Conservation (phyloP, 2,888 invertebrate species). For the Adela reaumurella region DNA sequence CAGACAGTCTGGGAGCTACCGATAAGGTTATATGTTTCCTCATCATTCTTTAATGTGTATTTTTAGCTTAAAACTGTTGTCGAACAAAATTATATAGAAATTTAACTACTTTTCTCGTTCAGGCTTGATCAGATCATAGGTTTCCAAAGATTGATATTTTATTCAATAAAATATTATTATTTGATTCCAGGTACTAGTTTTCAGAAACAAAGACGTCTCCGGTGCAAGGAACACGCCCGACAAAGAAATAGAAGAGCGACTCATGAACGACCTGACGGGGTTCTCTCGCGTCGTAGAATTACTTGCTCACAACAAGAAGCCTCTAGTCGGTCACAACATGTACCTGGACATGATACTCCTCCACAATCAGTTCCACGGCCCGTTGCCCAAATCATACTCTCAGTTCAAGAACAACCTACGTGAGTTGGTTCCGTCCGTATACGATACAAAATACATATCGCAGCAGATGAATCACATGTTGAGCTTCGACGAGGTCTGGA, state of each 20-base stretch:
- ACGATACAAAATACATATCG: conserved; percentile 71
- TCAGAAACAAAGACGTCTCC: conserved; percentile 35
- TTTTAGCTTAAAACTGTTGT: too few species aligned
- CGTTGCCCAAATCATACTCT: conserved; percentile 62
- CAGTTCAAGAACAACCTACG: conserved; percentile 63
- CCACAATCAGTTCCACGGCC: conserved; percentile 67
- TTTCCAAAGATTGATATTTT: conserved; percentile 39
- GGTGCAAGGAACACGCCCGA: conserved; percentile 31
- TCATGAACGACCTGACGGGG: conserved; percentile 55
- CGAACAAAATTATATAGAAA: too few species aligned
- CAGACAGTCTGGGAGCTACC: conserved; percentile 50
- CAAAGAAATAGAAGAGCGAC: conserved; percentile 40
- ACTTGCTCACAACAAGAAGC: conserved; percentile 59
- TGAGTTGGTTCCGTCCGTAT: conserved; percentile 62
- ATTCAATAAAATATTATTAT: conserved; percentile 5
- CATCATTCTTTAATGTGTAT: too few species aligned
- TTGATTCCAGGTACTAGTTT: conserved; percentile 35
- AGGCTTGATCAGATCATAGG: too few species aligned
- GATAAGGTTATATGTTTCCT: conserved; percentile 41
- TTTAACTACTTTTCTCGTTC: too few species aligned
- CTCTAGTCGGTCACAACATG: conserved; percentile 73
- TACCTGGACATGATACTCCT: conserved; percentile 67
- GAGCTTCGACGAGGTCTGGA: conserved; percentile 44
- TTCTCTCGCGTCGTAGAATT: conserved; percentile 65
- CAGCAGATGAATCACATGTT: conserved; percentile 46